A percentile compares a stretch with the other conserved stretches of the same genome.
Conservation (phyloP, 2,888 invertebrate species). For the Adineta ricciae region DNA sequence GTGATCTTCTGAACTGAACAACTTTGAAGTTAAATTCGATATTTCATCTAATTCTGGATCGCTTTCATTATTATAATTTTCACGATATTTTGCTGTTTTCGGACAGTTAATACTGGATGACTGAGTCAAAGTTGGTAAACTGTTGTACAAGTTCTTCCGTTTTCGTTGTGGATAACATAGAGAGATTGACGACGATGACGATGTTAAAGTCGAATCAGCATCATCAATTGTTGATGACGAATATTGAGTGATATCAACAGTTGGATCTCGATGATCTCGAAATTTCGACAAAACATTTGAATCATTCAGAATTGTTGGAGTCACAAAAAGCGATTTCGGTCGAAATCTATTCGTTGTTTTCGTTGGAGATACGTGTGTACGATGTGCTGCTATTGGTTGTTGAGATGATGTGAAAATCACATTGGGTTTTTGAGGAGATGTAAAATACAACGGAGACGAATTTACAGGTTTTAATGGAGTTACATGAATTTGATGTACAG, state of each 20-base stretch:
- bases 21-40: not conserved
- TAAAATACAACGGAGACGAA: not conserved
- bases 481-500: not conserved
- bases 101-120: not conserved
- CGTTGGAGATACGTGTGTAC: too few relatives aligned
- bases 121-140: not conserved
- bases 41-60: not conserved
- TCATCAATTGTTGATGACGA: conserved; percentile 12
- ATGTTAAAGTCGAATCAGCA: conserved; percentile 12
- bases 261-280: not conserved
- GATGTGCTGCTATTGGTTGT: not conserved
- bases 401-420: not conserved
- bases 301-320: not conserved
- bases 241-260: not conserved
- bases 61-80: not conserved
- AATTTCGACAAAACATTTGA: not conserved
- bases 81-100: not conserved
- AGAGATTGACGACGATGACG: not conserved
- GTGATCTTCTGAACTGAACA: not conserved
- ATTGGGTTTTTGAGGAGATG: not conserved
- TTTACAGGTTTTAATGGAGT: not conserved
- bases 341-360: not conserved
- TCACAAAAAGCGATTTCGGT: not conserved
- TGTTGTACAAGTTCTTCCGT: not conserved
- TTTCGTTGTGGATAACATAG: not conserved